phyloP scores from a whole-genome alignment of 2,113 vertebrate species.

The Butorides virescens region DNA sequence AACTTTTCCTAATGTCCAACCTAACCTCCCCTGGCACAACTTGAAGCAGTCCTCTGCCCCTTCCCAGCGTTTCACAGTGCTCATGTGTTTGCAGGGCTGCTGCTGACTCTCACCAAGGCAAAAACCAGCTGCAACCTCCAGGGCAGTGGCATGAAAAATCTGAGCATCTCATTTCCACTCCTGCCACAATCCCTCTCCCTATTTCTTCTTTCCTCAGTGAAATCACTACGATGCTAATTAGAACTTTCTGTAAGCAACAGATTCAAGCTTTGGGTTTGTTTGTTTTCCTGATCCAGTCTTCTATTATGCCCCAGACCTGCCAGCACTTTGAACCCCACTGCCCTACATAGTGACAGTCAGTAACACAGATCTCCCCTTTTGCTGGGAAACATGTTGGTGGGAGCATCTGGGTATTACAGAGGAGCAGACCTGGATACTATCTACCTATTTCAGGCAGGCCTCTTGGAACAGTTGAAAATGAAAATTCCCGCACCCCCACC shows the following conservation, averaged over 20 bases:
- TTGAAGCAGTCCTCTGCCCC: background rate
- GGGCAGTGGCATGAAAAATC: background rate
- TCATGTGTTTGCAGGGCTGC: background rate
- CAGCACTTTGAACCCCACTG: background rate
- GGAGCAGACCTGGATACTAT: background rate
- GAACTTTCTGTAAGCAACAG: background rate
- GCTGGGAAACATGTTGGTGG: background rate
- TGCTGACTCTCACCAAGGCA: background rate
- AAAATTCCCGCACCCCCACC: background rate
- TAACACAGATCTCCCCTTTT: background rate
- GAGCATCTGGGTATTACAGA: background rate
- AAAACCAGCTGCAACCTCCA: background rate
- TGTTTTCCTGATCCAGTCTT: background rate
- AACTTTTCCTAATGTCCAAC: too few species aligned
- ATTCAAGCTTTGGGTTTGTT: background rate
- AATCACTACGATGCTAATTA: background rate
- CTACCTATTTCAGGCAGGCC: background rate
- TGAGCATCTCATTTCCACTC: background rate
- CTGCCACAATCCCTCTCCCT: background rate
- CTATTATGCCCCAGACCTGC: accelerated
- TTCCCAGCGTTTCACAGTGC: background rate
- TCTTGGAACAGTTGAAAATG: background rate
- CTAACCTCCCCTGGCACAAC: too few species aligned
- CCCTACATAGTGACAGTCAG: background rate
- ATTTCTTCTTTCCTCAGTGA: background rate